Evolutionary conservation across 2,113 vertebrate species (phyloP).

Genomic region (Carollia perspicillata): DNA sequence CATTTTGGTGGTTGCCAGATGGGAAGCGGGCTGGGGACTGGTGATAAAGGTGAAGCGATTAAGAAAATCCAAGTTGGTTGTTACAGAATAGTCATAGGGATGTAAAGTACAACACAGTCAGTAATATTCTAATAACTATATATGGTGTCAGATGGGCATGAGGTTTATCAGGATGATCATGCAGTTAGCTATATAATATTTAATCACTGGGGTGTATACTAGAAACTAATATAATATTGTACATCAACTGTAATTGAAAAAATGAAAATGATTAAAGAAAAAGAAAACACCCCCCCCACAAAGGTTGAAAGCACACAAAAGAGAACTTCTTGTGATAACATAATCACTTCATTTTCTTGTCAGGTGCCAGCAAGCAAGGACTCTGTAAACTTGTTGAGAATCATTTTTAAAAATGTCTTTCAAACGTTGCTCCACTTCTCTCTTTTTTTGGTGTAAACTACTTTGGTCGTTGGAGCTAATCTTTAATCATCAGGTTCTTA

Average conservation of each 20-base stretch:
- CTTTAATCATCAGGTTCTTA: neutral
- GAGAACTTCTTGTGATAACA: neutral
- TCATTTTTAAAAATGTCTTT: conserved; percentile 1
- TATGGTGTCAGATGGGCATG: neutral
- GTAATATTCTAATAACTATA: neutral
- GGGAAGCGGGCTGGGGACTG: neutral
- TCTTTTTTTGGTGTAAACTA: neutral
- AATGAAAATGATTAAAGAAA: neutral
- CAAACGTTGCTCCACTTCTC: neutral
- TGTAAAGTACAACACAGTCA: neutral
- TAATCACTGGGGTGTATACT: neutral
- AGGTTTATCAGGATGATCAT: neutral
- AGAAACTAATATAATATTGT: neutral
- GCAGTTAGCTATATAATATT: neutral
- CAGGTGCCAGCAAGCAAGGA: neutral
- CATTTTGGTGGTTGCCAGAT: neutral
- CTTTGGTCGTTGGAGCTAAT: neutral
- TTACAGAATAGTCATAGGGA: neutral
- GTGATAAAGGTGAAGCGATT: neutral
- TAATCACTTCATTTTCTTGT: conserved; percentile 15
- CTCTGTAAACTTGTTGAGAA: conserved; percentile 53
- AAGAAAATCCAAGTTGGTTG: too few species aligned
- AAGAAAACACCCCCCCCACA: neutral
- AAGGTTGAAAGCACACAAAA: conserved; percentile 9
- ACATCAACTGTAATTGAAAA: neutral